Conservation (phyloP, 2,888 invertebrate genomes). For the Andrena bicolor region DNA sequence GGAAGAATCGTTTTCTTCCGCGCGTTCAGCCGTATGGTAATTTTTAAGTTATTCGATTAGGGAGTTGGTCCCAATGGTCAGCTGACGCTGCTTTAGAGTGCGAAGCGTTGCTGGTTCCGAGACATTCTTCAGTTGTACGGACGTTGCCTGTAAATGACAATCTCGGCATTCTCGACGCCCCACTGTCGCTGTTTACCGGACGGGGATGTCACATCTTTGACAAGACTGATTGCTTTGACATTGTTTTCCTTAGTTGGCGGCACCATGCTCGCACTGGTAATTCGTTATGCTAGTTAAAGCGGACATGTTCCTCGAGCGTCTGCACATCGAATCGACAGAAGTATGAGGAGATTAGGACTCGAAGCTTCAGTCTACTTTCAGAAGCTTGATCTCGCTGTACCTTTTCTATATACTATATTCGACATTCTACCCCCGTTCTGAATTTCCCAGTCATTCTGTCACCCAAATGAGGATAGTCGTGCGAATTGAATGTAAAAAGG, state of each 20-base stretch:
- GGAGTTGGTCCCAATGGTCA: not conserved
- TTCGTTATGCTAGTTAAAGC: too few relatives aligned
- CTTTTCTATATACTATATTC: too few relatives aligned
- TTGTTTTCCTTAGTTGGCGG: not conserved
- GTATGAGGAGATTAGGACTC: too few relatives aligned
- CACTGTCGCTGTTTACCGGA: slow-evolving; percentile 17
- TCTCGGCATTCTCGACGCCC: slow-evolving; percentile 11
- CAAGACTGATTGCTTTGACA: slow-evolving; percentile 2
- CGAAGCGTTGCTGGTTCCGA: not conserved
- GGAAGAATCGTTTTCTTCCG: not conserved
- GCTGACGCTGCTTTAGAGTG: slow-evolving; percentile 8
- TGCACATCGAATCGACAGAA: too few relatives aligned
- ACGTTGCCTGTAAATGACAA: slow-evolving; percentile 15
- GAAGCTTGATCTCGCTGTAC: too few relatives aligned
- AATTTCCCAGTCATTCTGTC: too few relatives aligned
- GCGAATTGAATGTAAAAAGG: too few relatives aligned
- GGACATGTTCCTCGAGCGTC: too few relatives aligned
- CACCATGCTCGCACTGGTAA: not conserved
- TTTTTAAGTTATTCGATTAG: not conserved
- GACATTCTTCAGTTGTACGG: slow-evolving; percentile 27
- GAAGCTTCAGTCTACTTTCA: too few relatives aligned
- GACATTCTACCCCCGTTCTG: too few relatives aligned
- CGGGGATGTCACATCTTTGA: slow-evolving; percentile 20
- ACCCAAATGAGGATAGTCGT: too few relatives aligned
- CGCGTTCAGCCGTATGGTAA: not conserved